Percentiles rank a stretch among this genome's conserved stretches.
Conservation (phyloP, 1,140 invertebrate genomes). For the Trachymyrmex septentrionalis region DNA sequence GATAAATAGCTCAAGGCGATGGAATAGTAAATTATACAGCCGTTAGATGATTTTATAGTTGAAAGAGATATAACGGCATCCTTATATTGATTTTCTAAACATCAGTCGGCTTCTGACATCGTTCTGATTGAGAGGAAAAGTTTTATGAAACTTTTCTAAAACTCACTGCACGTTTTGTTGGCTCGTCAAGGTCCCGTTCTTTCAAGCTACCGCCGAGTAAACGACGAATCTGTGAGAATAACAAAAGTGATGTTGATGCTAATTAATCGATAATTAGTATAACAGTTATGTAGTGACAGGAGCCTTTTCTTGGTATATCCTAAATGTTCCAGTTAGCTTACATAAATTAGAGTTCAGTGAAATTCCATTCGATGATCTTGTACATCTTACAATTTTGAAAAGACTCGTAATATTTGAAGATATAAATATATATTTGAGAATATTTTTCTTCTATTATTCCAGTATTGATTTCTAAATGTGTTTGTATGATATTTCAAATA, state of each 20-base stretch:
- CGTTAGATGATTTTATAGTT: conserved; percentile 8
- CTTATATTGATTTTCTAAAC: conserved; percentile 22
- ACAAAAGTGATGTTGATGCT: conserved; percentile 53
- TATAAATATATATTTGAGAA: background rate
- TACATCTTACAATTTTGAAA: background rate
- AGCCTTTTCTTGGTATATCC: background rate
- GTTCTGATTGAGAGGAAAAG: conserved; percentile 26
- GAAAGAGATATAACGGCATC: background rate
- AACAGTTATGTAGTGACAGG: background rate
- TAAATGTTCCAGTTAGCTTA: background rate
- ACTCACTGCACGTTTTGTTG: conserved; percentile 89
- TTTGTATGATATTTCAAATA: background rate
- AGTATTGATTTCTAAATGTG: background rate
- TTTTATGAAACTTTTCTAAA: conserved; percentile 84
- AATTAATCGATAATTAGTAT: conserved; percentile 58
- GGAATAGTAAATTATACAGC: background rate
- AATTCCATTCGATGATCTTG: background rate
- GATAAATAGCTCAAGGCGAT: conserved; percentile 1
- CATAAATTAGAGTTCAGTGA: background rate
- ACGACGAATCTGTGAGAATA: conserved; percentile 87
- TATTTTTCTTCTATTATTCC: background rate
- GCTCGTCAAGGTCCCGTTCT: conserved; percentile 87
- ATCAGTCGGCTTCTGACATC: background rate
- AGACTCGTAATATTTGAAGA: background rate
- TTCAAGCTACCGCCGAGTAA: conserved; percentile 89